Percentiles rank a stretch among this genome's conserved stretches.
These are phyloP conservation scores for Pangasius larnaudii DNA, from an alignment of 2,797 vertebrate genomes.

Conservation along the genomic window DNA sequence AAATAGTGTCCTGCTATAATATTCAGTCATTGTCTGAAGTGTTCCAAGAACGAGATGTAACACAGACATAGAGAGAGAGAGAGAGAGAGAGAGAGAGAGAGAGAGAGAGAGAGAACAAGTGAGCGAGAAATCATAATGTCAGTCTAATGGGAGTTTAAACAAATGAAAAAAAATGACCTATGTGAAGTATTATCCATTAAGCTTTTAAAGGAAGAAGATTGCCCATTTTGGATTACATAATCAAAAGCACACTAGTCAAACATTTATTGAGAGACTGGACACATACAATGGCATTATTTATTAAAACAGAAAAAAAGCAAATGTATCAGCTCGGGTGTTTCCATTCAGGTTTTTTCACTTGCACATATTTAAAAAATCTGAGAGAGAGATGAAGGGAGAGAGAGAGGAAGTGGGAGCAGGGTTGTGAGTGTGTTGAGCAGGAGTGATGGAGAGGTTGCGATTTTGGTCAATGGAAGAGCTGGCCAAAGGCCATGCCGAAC, in stretches of 20 bases:
- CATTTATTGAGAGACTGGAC: neutral
- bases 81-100: neutral
- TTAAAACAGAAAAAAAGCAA: neutral
- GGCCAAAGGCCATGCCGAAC: conserved; percentile 49
- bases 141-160: conserved; percentile 14
- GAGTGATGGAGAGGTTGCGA: conserved; percentile 24
- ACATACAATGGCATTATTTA: neutral
- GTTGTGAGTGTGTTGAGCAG: neutral
- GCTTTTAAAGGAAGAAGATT: neutral
- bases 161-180: neutral
- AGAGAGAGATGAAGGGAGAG: neutral
- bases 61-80: neutral
- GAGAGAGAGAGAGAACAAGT: neutral
- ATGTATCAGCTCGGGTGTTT: neutral
- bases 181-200: conserved; percentile 9
- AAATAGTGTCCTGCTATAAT: conserved; percentile 23
- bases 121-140: neutral
- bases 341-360: neutral
- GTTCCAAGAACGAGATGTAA: conserved; percentile 1
- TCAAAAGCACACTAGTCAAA: neutral
- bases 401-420: neutral
- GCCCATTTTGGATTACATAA: neutral
- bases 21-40: neutral
- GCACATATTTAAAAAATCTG: neutral
- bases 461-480: conserved; percentile 46